A percentile compares a stretch with the other conserved stretches of the same genome.
phyloP scores from a whole-genome alignment of 2,888 invertebrate species.

The Sarcophaga subvicina region DNA sequence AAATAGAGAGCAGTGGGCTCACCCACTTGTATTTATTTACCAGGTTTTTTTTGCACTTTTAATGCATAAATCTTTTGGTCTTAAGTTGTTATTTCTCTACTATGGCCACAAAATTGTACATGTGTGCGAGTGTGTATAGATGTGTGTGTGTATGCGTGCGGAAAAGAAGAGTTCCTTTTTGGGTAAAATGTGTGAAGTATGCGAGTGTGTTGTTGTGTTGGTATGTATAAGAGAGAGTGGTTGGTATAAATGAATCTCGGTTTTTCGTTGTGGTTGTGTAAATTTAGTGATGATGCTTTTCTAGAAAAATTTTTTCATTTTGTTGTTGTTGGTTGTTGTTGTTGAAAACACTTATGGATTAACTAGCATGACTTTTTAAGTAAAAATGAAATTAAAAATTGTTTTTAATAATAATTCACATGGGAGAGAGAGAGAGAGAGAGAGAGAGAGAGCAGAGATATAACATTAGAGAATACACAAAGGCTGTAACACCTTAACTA shows the following conservation, averaged over 20 bases:
- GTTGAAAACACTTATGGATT: slow-evolving; percentile 65
- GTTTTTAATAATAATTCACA: slow-evolving; percentile 67
- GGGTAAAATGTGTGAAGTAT: not conserved
- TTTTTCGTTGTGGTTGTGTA: slow-evolving; percentile 21
- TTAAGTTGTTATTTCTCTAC: slow-evolving; percentile 54
- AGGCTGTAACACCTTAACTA: not conserved
- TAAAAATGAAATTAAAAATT: slow-evolving; percentile 61
- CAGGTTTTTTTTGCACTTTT: slow-evolving; percentile 44
- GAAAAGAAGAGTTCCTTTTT: not conserved
- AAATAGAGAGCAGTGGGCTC: too few relatives aligned
- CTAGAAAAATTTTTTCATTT: slow-evolving; percentile 7
- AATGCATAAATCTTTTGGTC: slow-evolving; percentile 63
- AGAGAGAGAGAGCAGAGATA: not conserved
- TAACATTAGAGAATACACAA: not conserved
- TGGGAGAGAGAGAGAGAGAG: slow-evolving; percentile 29
- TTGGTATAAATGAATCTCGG: not conserved
- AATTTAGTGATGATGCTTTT: slow-evolving; percentile 57
- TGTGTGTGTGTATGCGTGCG: not conserved
- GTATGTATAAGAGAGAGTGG: not conserved
- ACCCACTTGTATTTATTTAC: slow-evolving; percentile 5
- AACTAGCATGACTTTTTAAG: slow-evolving; percentile 68
- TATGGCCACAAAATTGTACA: not conserved
- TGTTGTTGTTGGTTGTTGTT: slow-evolving; percentile 42
- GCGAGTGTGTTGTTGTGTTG: not conserved
- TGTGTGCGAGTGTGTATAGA: too few relatives aligned